A percentile compares a stretch with the other conserved stretches of the same genome.
phyloP scores from a whole-genome alignment of 2,888 invertebrate genomes.

The Halocaridina rubra region DNA sequence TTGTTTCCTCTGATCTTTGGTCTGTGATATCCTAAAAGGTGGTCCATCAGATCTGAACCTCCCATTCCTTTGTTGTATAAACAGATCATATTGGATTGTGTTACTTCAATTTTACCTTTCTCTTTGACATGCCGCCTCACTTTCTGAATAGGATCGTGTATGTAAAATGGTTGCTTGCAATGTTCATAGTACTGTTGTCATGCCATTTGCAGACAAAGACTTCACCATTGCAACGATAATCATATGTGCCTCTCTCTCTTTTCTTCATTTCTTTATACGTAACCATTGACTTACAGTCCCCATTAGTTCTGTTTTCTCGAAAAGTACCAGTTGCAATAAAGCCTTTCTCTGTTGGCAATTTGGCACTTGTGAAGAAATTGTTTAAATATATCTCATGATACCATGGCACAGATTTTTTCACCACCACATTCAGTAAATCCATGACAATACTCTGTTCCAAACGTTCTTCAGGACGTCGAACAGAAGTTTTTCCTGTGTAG shows the following conservation, averaged over 20 bases:
- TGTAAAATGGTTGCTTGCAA: background rate
- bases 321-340: no score
- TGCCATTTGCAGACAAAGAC: background rate
- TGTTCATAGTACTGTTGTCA: background rate
- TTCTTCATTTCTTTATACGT: background rate
- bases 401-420: no score
- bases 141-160: no score
- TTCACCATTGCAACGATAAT: background rate
- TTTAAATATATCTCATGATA: no score
- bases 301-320: no score
- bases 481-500: no score
- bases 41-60: background rate
- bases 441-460: no score
- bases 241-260: background rate
- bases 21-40: background rate
- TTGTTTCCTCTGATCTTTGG: background rate
- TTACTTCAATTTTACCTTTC: background rate
- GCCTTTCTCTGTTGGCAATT: no score
- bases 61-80: background rate
- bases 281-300: background rate
- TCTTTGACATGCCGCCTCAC: background rate
- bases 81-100: background rate
- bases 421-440: no score
- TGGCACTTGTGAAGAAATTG: no score
- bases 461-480: no score